These are phyloP conservation scores for Glomeris marginata DNA, from an alignment of 2,888 invertebrate species.

Conservation along the genomic window DNA sequence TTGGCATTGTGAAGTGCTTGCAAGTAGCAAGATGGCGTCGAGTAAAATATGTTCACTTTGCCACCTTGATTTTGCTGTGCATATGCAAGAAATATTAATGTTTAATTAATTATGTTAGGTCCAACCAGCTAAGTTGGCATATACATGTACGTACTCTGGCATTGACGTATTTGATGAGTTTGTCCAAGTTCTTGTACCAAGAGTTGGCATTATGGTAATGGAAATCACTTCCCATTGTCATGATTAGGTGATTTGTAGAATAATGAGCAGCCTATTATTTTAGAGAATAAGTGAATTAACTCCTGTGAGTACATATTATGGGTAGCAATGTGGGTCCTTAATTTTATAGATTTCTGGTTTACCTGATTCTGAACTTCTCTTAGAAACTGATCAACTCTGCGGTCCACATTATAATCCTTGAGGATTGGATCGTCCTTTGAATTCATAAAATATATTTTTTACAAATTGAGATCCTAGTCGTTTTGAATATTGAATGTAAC, in stretches of 20 bases:
- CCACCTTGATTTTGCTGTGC: conserved; percentile 9
- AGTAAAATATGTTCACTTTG: conserved; percentile 43
- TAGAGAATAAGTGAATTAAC: no score
- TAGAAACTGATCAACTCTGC: conserved; percentile 39
- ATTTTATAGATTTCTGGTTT: no score
- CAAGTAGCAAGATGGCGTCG: conserved; percentile 71
- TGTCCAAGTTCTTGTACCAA: conserved; percentile 73
- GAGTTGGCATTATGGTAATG: conserved; percentile 63
- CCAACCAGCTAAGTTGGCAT: no score
- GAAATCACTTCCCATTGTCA: conserved; percentile 89
- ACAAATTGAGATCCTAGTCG: background rate
- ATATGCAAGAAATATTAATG: background rate
- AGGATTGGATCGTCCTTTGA: conserved; percentile 52
- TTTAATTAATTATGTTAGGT: background rate
- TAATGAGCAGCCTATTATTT: conserved; percentile 38
- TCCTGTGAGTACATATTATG: no score
- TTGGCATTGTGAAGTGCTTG: conserved; percentile 32
- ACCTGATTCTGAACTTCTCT: conserved; percentile 10
- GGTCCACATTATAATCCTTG: conserved; percentile 66
- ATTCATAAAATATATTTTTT: conserved; percentile 1
- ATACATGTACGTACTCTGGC: conserved; percentile 25
- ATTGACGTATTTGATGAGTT: conserved; percentile 60
- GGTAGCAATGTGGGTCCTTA: background rate
- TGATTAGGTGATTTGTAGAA: conserved; percentile 54
- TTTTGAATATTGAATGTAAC: no score